Evolutionary conservation across 2,888 invertebrate species (phyloP), one percentile per base, ranked within the genome.

Genomic region (Drosophila pullipes): DNA sequence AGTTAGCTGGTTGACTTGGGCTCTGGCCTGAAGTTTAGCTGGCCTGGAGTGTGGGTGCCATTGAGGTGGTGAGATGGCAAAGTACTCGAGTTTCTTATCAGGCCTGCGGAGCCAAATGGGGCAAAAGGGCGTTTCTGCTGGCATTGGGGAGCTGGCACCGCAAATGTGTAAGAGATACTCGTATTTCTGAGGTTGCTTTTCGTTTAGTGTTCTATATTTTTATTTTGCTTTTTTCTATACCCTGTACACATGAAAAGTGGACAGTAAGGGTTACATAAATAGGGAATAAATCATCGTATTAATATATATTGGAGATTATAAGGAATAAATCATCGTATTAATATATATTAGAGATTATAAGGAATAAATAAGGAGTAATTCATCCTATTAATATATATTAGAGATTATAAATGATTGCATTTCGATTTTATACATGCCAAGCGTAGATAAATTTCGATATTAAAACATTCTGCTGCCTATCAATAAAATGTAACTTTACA

Each of bases 1-100:
- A 76, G 69, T 69, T 75, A 66, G 70, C 65, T 78, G 65, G 30
- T 63, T 74, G 57, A 52, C 57, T 69, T 44, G 61, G 50, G 44
- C 44, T 55, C n/a, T 65, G 16, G 79, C 58, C 69, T 54, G 39
- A 63, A 61, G 74, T 53, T 39, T 62, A 72, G 30, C 39, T 50
- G 33, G 18, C 4, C 57, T 16, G 70, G 28, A 69, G 25, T 49
- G 64, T 57, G 49, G 75, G 53, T 44, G 44, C n/a, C 16, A 31
- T 31, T 22, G 55, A 62, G 65, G 68, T 55, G 47, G 44, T 44
- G 39, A 35, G 44, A 62, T 39, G 55, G 59, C 61, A 74, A 70
- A 74, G 71, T 67, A 63, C 76, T 69, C 66, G 67, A 70, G 66
- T 74, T 85, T 73, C 83, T 88, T 83, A 83, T 88, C 83, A 57